phyloP scores from a whole-genome alignment of 1,140 invertebrate species.

The Eumeta japonica region DNA sequence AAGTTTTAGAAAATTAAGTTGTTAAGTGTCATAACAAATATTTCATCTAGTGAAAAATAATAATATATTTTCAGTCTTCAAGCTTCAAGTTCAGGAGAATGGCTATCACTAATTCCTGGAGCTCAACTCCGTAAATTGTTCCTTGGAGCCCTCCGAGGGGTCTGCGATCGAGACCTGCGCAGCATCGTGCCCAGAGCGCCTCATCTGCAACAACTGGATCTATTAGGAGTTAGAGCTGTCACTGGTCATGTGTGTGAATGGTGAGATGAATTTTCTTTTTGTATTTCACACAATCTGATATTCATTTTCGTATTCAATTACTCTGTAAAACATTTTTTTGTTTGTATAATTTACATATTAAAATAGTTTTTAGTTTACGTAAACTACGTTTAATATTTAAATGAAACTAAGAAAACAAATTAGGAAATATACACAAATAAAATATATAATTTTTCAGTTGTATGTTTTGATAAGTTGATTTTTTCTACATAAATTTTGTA shows the following conservation, averaged over 20 bases:
- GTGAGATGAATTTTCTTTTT: slow-evolving; percentile 47
- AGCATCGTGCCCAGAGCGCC: slow-evolving; percentile 66
- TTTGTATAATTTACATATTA: slow-evolving; percentile 5
- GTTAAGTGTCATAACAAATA: too few relatives aligned
- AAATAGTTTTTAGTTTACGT: slow-evolving; percentile 9
- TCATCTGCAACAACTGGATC: slow-evolving; percentile 74
- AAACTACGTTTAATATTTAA: too few relatives aligned
- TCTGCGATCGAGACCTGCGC: slow-evolving; percentile 74
- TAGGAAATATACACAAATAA: too few relatives aligned
- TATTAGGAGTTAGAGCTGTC: slow-evolving; percentile 76
- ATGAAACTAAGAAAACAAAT: too few relatives aligned
- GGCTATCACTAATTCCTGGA: slow-evolving; percentile 61
- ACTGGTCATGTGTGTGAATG: slow-evolving; percentile 68
- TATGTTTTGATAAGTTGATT: too few relatives aligned
- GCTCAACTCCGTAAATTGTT: slow-evolving; percentile 72
- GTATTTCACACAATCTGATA: background rate
- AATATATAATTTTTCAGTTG: too few relatives aligned
- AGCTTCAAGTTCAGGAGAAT: slow-evolving; percentile 55
- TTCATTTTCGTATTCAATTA: slow-evolving; percentile 1
- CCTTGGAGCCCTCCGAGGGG: slow-evolving; percentile 72
- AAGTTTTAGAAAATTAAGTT: too few relatives aligned
- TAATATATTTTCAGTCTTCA: slow-evolving; percentile 41
- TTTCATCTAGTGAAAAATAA: too few relatives aligned
- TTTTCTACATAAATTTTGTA: too few relatives aligned
- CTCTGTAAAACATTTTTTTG: too few relatives aligned